These are phyloP conservation scores for Mycogona germanica DNA, from an alignment of 2,888 invertebrate genomes.

Conservation along the genomic window DNA sequence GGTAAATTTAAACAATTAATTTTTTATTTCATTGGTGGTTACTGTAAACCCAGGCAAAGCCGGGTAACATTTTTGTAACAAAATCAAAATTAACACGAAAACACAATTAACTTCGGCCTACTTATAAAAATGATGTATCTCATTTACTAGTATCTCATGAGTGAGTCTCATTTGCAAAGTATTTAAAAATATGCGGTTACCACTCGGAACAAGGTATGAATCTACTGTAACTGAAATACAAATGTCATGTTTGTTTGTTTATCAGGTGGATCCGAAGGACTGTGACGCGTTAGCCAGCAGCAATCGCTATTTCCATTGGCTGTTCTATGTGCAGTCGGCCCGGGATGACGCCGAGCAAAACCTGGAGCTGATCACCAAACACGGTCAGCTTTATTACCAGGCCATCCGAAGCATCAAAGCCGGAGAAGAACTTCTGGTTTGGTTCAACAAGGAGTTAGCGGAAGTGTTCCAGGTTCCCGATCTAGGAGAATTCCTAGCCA, in stretches of 20 bases:
- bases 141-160: no score
- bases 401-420: slow-evolving; percentile 29
- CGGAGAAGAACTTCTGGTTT: slow-evolving; percentile 32
- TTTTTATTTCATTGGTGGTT: no score
- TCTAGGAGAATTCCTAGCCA: slow-evolving; percentile 10
- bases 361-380: slow-evolving; percentile 31
- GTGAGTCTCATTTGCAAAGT: no score
- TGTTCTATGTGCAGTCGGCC: slow-evolving; percentile 33
- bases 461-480: slow-evolving; percentile 28
- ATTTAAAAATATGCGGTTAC: no score
- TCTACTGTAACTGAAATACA: no score
- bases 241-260: background rate
- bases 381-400: slow-evolving; percentile 32
- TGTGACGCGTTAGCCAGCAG: slow-evolving; percentile 1
- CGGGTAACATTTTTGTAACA: no score
- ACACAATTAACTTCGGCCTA: background rate
- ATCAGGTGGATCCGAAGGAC: slow-evolving; percentile 14
- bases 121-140: background rate
- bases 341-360: slow-evolving; percentile 33
- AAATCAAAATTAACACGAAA: background rate
- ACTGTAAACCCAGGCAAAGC: no score
- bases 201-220: no score
- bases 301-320: slow-evolving; percentile 27
- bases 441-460: slow-evolving; percentile 34
- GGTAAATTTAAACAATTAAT: no score